phyloP scores from a whole-genome alignment of 2,797 vertebrate species.

The Chelmon rostratus region DNA sequence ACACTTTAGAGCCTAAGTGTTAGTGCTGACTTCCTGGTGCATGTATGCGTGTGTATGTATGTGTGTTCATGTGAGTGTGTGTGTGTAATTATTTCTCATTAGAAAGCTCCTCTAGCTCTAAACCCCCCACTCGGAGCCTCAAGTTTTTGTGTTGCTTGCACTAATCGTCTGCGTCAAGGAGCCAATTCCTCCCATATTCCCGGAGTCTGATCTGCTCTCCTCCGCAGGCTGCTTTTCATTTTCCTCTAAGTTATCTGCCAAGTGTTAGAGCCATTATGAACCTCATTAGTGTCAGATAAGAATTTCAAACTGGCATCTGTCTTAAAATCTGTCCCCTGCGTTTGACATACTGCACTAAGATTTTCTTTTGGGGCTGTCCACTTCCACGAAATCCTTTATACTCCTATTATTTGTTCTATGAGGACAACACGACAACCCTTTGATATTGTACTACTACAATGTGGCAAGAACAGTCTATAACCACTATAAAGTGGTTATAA shows the following conservation, averaged over 20 bases:
- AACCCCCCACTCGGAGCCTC: slow-evolving; percentile 35
- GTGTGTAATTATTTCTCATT: slow-evolving; percentile 54
- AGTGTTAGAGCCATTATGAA: slow-evolving; percentile 42
- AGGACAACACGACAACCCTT: too few species aligned
- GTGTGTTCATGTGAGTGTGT: slow-evolving; percentile 3
- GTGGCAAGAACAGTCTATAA: too few species aligned
- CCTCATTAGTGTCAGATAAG: slow-evolving; percentile 53
- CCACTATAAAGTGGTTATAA: too few species aligned
- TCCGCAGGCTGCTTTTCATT: slow-evolving; percentile 50
- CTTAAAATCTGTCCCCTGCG: slow-evolving; percentile 19
- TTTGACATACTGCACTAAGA: slow-evolving; percentile 31
- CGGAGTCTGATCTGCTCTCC: slow-evolving; percentile 40
- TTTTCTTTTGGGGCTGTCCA: too few species aligned
- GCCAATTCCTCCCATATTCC: slow-evolving; percentile 37
- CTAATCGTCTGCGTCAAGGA: slow-evolving; percentile 50
- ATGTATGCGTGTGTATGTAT: background rate
- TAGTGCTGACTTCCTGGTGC: slow-evolving; percentile 32
- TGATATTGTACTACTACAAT: too few species aligned
- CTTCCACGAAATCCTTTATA: too few species aligned
- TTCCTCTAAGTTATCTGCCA: slow-evolving; percentile 39
- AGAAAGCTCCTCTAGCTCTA: slow-evolving; percentile 32
- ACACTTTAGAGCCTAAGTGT: slow-evolving; percentile 32
- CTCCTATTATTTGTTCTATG: too few species aligned
- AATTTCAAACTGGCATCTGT: slow-evolving; percentile 39
- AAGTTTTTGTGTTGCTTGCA: slow-evolving; percentile 17